Conservation (phyloP, 1,140 invertebrate species). For the Drosophila guanche region DNA sequence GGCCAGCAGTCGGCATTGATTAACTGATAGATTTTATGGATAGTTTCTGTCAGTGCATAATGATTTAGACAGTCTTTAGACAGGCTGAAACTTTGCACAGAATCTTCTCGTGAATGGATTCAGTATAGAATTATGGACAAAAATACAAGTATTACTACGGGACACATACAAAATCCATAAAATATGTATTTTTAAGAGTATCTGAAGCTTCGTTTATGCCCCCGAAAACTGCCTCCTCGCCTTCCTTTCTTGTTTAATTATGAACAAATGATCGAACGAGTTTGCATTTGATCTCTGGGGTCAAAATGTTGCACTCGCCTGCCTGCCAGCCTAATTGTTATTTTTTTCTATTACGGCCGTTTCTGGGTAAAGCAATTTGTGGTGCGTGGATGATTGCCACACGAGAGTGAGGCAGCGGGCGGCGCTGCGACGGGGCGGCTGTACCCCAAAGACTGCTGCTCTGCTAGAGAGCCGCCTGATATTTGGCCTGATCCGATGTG, state of each 20-base stretch:
- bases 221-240: neutral
- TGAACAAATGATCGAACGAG: conserved; percentile 66
- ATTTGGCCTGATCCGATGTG: conserved; percentile 24
- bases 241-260: conserved; percentile 53
- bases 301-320: conserved; percentile 54
- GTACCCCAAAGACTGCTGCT: no score
- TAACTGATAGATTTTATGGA: conserved; percentile 36
- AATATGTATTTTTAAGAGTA: no score
- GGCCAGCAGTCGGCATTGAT: conserved; percentile 48
- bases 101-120: no score
- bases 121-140: no score
- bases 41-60: conserved; percentile 28
- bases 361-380: conserved; percentile 3
- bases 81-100: no score
- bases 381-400: conserved; percentile 16
- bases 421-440: no score
- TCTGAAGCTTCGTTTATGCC: no score
- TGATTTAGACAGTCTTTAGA: no score
- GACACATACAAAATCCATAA: no score
- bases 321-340: conserved; percentile 54
- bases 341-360: neutral
- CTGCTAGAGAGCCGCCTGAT: conserved; percentile 14
- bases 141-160: no score
- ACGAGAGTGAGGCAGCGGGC: no score
- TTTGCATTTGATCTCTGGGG: conserved; percentile 77